Evolutionary conservation across 1,140 invertebrate species (phyloP).

Genomic region (Hycleus phaleratus): DNA sequence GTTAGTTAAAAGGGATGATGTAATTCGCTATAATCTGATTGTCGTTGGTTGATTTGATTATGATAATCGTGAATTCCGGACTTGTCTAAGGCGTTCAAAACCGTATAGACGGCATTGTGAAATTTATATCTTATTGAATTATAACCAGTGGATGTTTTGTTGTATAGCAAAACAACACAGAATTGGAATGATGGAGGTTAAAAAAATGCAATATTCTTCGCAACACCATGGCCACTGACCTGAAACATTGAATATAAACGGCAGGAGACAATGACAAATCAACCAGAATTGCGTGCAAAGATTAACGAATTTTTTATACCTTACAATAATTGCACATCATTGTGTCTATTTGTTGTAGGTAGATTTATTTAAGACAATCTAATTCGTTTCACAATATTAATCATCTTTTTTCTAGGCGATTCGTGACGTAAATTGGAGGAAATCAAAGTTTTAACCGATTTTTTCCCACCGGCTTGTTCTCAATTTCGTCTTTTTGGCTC

Average conservation of each 20-base stretch:
- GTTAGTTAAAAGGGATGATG: constrained; percentile 18
- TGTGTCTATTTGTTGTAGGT: too few species aligned
- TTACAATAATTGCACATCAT: too few species aligned
- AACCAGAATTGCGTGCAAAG: constrained; percentile 8
- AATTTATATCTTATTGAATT: constrained; percentile 16
- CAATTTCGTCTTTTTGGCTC: too few species aligned
- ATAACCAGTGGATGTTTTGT: constrained; percentile 1
- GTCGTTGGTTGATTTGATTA: constrained; percentile 25
- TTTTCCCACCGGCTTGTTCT: too few species aligned
- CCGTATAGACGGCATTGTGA: constrained; percentile 7
- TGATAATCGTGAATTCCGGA: constrained; percentile 19
- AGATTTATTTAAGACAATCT: too few species aligned
- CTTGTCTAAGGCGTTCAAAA: constrained; percentile 1
- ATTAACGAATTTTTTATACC: background rate
- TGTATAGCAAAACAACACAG: background rate
- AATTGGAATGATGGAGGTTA: too few species aligned
- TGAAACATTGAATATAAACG: constrained; percentile 10
- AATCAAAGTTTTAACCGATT: too few species aligned
- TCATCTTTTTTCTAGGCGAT: too few species aligned
- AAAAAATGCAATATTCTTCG: too few species aligned
- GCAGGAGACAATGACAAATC: constrained; percentile 13
- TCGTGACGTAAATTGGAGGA: too few species aligned
- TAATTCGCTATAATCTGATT: constrained; percentile 28
- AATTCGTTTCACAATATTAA: too few species aligned
- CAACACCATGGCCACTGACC: constrained; percentile 3